phyloP scores from a whole-genome alignment of 2,888 invertebrate genomes.

The Venustoraphidia nigricollis region DNA sequence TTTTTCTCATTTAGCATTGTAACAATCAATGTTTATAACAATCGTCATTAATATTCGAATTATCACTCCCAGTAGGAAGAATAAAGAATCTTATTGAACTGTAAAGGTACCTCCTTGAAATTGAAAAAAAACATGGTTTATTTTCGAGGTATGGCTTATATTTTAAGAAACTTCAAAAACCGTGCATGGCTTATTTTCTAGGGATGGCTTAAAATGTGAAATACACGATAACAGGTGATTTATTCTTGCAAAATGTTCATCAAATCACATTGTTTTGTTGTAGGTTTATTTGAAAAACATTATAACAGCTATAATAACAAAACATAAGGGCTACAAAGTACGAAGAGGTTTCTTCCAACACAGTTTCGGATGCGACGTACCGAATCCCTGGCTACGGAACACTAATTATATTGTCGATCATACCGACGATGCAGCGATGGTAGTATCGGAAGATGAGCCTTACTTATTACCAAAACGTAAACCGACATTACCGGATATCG shows the following conservation, averaged over 20 bases:
- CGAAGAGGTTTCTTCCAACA: constrained; percentile 61
- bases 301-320: constrained; percentile 59
- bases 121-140: no score
- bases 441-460: constrained; percentile 42
- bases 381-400: constrained; percentile 69
- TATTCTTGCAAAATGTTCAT: constrained; percentile 2
- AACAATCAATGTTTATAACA: no score
- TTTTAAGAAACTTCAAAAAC: no score
- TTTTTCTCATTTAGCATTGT: no score
- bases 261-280: constrained; percentile 12
- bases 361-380: constrained; percentile 61
- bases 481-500: constrained; percentile 55
- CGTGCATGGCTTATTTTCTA: no score
- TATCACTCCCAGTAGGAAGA: no score
- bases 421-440: constrained; percentile 38
- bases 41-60: no score
- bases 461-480: constrained; percentile 50
- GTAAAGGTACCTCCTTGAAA: no score
- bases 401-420: constrained; percentile 47
- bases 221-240: background rate
- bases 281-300: constrained; percentile 69
- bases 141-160: no score
- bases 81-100: no score
- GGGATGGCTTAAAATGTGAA: no score
- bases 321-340: constrained; percentile 65